Evolutionary conservation across 1,140 invertebrate genomes (phyloP).

Genomic region (Drosophila ercepeae): DNA sequence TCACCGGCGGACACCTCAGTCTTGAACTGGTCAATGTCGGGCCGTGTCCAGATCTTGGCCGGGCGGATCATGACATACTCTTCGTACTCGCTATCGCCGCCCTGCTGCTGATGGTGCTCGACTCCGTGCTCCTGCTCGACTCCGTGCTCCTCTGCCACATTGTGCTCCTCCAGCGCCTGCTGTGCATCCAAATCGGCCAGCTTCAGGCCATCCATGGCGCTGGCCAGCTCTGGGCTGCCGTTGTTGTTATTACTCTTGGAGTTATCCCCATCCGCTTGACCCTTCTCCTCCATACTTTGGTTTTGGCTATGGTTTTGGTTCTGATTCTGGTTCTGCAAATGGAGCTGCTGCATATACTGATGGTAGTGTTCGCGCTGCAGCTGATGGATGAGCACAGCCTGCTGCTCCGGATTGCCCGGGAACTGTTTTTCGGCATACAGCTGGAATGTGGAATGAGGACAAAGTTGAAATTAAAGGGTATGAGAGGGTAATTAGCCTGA

Average conservation of each 20-base stretch:
- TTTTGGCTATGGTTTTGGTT: conserved; percentile 12
- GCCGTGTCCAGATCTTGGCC: conserved; percentile 97
- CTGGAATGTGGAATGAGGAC: conserved; percentile 31
- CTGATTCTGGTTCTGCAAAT: conserved; percentile 84
- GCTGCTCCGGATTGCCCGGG: conserved; percentile 95
- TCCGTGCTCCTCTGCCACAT: conserved; percentile 19
- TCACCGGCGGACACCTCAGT: conserved; percentile 94
- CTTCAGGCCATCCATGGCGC: conserved; percentile 56
- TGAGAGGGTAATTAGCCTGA: neutral
- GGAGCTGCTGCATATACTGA: conserved; percentile 96
- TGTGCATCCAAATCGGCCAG: conserved; percentile 29
- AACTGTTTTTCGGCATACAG: conserved; percentile 97
- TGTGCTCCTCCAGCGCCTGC: neutral
- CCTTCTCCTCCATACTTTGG: conserved; percentile 1
- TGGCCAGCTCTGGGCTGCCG: conserved; percentile 46
- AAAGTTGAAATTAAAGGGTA: neutral
- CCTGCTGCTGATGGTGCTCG: conserved; percentile 2
- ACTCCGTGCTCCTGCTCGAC: conserved; percentile 4
- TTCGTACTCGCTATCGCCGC: conserved; percentile 83
- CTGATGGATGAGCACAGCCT: conserved; percentile 95
- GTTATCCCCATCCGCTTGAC: conserved; percentile 3
- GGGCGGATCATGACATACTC: conserved; percentile 87
- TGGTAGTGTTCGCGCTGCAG: conserved; percentile 99
- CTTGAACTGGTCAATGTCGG: conserved; percentile 96
- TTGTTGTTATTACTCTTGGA: conserved; percentile 34